Evolutionary conservation across 2,113 vertebrate species (phyloP).

Genomic region (Leuciscus idus): DNA sequence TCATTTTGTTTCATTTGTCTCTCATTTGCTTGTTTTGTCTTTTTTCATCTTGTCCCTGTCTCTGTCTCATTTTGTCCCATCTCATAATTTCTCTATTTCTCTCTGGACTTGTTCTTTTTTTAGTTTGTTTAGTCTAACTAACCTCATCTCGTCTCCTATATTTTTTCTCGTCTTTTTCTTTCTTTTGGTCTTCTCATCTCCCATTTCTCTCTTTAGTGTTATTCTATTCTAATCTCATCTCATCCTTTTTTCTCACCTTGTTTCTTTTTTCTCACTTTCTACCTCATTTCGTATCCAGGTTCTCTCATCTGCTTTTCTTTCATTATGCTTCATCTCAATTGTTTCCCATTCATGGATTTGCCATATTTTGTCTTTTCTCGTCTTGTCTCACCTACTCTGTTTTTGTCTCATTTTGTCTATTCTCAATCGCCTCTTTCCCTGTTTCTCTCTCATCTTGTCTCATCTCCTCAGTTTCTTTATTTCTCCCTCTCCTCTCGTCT

Average conservation of each 20-base stretch:
- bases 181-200: neutral
- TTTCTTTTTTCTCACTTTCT: neutral
- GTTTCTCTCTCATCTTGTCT: neutral
- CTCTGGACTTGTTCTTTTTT: slow-evolving; percentile 6
- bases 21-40: neutral
- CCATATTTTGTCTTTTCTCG: neutral
- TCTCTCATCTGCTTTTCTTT: neutral
- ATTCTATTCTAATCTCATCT: neutral
- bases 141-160: neutral
- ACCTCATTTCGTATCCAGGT: neutral
- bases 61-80: neutral
- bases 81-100: neutral
- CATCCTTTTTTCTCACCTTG: neutral
- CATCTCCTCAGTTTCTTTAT: neutral
- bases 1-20: neutral
- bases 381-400: neutral
- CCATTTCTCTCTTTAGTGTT: neutral
- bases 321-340: neutral
- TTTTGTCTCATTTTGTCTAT: neutral
- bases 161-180: neutral
- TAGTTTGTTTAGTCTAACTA: neutral
- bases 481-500: neutral
- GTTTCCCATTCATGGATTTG: neutral
- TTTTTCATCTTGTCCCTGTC: neutral
- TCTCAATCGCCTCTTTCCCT: neutral